Evolutionary conservation across 2,797 vertebrate genomes (phyloP).

Genomic region (Lemur catta): DNA sequence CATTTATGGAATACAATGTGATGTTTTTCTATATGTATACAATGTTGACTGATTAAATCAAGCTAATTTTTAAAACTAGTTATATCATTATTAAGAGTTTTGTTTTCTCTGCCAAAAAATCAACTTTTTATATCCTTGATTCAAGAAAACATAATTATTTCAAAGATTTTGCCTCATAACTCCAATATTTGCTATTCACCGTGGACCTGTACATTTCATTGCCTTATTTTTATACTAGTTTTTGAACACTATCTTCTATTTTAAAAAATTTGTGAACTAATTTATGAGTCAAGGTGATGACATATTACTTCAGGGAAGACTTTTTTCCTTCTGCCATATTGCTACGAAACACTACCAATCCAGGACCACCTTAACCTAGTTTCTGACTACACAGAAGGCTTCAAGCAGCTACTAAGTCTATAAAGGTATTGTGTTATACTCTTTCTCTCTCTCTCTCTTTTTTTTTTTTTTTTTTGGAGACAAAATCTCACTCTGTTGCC

Average conservation of each 20-base stretch:
- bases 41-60: not conserved
- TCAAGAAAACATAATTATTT: not conserved
- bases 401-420: too few relatives aligned
- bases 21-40: not conserved
- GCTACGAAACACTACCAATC: not conserved
- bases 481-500: not conserved
- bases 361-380: not conserved
- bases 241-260: not conserved
- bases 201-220: not conserved
- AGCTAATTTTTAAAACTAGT: not conserved
- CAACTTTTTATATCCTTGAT: not conserved
- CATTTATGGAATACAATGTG: not conserved
- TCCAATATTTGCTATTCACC: not conserved
- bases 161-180: not conserved
- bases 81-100: not conserved
- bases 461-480: too few relatives aligned
- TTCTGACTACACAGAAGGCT: not conserved
- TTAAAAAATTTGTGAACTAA: not conserved
- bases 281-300: not conserved
- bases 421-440: not conserved
- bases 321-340: not conserved
- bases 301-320: not conserved
- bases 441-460: too few relatives aligned
- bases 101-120: not conserved
- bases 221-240: too few relatives aligned